A percentile compares a stretch with the other conserved stretches of the same genome.
Conservation (phyloP, 2,888 invertebrate species). For the Lycia hirtaria region DNA sequence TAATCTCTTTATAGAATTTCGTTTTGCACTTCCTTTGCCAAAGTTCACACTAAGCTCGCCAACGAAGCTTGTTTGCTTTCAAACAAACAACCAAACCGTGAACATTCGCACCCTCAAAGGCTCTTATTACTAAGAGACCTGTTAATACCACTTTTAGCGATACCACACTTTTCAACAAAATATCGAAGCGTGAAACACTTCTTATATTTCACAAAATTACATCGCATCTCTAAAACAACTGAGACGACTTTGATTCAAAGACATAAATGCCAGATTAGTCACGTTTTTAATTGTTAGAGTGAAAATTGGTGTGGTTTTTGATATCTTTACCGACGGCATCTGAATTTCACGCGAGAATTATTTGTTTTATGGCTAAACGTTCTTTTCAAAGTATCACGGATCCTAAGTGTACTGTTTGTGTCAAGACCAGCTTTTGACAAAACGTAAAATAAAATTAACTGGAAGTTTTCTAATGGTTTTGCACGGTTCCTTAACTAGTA, state of each 20-base stretch:
- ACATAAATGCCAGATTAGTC: conserved; percentile 23
- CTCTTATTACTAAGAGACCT: conserved; percentile 54
- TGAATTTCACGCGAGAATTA: conserved; percentile 76
- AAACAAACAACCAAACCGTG: conserved; percentile 57
- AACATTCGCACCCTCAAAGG: conserved; percentile 62
- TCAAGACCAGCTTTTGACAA: conserved; percentile 71
- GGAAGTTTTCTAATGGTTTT: conserved; percentile 56
- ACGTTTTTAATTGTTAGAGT: not conserved
- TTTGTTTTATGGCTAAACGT: conserved; percentile 71
- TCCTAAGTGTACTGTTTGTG: not conserved
- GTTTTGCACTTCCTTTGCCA: conserved; percentile 44
- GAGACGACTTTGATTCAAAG: conserved; percentile 16
- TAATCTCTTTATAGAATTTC: conserved; percentile 15
- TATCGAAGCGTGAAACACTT: conserved; percentile 67
- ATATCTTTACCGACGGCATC: conserved; percentile 62
- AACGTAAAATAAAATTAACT: conserved; percentile 62
- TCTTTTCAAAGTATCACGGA: conserved; percentile 58
- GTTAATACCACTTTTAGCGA: conserved; percentile 66
- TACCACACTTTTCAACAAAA: conserved; percentile 57
- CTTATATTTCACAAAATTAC: conserved; percentile 24
- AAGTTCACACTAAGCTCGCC: conserved; percentile 57
- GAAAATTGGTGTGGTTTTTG: conserved; percentile 38
- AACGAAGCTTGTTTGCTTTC: conserved; percentile 49
- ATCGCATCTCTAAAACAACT: not conserved
- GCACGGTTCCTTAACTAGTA: conserved; percentile 58